Base-by-base conservation (phyloP, 2,797 vertebrate species). In the Allobates femoralis region DNA sequence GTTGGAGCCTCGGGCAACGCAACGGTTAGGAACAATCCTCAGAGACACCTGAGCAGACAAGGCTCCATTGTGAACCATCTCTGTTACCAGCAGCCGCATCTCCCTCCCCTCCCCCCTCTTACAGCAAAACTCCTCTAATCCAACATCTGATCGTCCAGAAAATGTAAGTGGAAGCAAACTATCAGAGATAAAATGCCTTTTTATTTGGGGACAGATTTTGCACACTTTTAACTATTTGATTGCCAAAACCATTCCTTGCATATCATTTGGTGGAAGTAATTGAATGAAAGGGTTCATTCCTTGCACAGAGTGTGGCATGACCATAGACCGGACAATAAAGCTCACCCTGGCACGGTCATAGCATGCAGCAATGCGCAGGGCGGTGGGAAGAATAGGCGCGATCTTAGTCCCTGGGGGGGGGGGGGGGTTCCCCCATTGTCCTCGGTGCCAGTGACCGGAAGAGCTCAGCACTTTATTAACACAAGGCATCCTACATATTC, bases 391-490 rank as follows among this genome's bases (percentile, higher is more conserved):
- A 78, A 58, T 37, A 58, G 62, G 12, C 64, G 28, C 7, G 28
- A 32, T 16, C 26, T 50, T 21, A 15, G 15, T 23, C 64, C 37
- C 30, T 21, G 66, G 80, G 30, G 14, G 32, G 18, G n/a, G n/a
- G n/a, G n/a, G n/a, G n/a, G n/a, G n/a, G n/a, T n/a, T n/a, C 53
- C 67, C 50, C 23, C 53, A 58, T 83, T 83, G 81, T 74, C 51
- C 53, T 71, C 67, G 3, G n/a, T 60, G 53, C 80, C 51, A 81
- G 50, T 73, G 80, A 82, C 30, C 80, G 66, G 66, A 82, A 71
- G 80, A 32, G 64, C 28, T 15, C 66, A 37, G 62, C 2, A 34
- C 1, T 83, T 60, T 37, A 83, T 83, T 73, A 74, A 34, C 51
- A 18, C 67, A 60, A 58, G 34, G 30, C 81, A 21, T n/a, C 8